Percentiles rank a stretch among this genome's conserved stretches.
Evolutionary conservation across 2,113 vertebrate species (phyloP).

Genomic region (Micronycteris hirsuta): DNA sequence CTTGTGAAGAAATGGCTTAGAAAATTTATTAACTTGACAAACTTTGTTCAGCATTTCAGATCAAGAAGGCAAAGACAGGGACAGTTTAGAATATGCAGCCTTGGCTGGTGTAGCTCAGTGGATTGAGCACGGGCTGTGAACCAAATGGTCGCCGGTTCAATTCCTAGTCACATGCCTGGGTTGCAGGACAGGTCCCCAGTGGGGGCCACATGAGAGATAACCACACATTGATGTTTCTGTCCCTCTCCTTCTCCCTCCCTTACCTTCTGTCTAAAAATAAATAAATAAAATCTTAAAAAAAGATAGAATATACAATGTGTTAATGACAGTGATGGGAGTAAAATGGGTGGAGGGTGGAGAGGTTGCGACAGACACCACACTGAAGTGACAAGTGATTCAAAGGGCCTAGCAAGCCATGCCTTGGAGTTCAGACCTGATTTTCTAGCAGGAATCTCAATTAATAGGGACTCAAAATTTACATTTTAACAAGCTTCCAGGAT

Average conservation of each 20-base stretch:
- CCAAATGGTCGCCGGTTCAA: no score
- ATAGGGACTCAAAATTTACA: neutral
- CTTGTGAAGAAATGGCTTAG: neutral
- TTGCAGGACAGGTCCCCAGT: no score
- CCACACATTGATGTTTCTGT: no score
- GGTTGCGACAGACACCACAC: neutral
- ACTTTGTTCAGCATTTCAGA: neutral
- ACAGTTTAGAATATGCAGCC: neutral
- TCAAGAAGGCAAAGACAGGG: neutral
- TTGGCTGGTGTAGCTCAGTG: no score
- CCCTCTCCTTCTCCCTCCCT: no score
- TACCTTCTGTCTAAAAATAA: no score
- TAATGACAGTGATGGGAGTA: neutral
- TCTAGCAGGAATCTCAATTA: neutral
- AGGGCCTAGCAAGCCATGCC: no score
- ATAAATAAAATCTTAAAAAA: no score
- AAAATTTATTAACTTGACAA: neutral
- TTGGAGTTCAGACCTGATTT: neutral
- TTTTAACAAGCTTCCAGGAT: neutral
- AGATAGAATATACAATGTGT: rapidly evolving
- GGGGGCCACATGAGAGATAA: no score
- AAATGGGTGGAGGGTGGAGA: neutral
- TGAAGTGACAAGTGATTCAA: neutral
- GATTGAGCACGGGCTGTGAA: no score
- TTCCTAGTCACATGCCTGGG: no score